These are phyloP conservation scores for Opisthograptis luteolata DNA, from an alignment of 2,888 invertebrate species.

Conservation along the genomic window DNA sequence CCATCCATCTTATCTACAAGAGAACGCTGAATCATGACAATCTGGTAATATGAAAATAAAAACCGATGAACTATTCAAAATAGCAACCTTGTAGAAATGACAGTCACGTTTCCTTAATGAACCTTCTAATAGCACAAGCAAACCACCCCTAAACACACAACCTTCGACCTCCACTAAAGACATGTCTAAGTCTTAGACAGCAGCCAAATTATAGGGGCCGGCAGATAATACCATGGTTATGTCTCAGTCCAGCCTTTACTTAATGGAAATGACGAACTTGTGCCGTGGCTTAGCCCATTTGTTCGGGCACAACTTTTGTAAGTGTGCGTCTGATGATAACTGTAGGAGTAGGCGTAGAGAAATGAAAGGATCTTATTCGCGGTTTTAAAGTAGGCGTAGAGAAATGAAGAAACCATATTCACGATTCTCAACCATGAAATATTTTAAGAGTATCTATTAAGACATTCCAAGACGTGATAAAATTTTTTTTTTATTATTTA, in stretches of 20 bases:
- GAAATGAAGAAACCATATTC: not conserved
- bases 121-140: not conserved
- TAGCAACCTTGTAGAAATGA: too few relatives aligned
- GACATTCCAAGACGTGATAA: too few relatives aligned
- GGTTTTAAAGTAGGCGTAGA: not conserved
- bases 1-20: too few relatives aligned
- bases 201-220: conserved; percentile 1
- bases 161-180: conserved; percentile 2
- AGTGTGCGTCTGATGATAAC: not conserved
- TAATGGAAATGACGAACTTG: conserved; percentile 12
- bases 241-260: conserved; percentile 11
- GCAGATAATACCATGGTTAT: conserved; percentile 3
- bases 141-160: conserved; percentile 7
- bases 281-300: conserved; percentile 18
- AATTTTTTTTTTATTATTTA: too few relatives aligned
- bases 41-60: too few relatives aligned
- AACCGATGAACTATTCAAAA: not conserved
- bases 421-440: not conserved
- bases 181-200: conserved; percentile 5
- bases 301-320: conserved; percentile 6
- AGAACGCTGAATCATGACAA: too few relatives aligned
- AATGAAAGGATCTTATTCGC: not conserved
- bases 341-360: not conserved
- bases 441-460: too few relatives aligned
- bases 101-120: too few relatives aligned